phyloP scores from a whole-genome alignment of 2,888 invertebrate species.

The Phyllotreta cruciferae region DNA sequence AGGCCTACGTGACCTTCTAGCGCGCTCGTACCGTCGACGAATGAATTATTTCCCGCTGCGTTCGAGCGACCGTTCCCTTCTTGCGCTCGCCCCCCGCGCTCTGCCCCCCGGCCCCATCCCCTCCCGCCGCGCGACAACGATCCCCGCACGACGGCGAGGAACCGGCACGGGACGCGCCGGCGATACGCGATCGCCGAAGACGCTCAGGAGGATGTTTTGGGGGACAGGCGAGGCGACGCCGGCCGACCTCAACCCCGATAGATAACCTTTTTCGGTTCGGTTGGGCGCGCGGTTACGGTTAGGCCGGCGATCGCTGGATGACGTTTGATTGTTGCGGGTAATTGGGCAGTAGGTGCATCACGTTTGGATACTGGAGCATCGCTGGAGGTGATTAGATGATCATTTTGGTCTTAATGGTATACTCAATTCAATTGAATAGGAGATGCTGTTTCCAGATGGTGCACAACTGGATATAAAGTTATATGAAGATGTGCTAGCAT shows the following conservation, averaged over 20 bases:
- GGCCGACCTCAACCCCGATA: conserved; percentile 55
- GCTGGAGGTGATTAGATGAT: too few species aligned
- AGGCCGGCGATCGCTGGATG: too few species aligned
- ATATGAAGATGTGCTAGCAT: too few species aligned
- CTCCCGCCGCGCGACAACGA: conserved; percentile 41
- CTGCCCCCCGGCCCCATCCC: conserved; percentile 54
- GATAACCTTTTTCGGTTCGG: conserved; percentile 48
- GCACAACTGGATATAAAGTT: too few species aligned
- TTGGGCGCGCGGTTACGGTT: conserved; percentile 25
- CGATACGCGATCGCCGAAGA: conserved; percentile 55
- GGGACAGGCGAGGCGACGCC: conserved; percentile 46
- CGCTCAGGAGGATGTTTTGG: conserved; percentile 43
- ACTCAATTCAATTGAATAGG: too few species aligned
- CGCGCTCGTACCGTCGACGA: conserved; percentile 30
- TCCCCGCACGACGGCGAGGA: conserved; percentile 49
- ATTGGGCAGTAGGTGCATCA: too few species aligned
- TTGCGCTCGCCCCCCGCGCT: conserved; percentile 48
- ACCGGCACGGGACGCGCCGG: conserved; percentile 45
- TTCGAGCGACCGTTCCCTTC: conserved; percentile 41
- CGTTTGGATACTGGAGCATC: too few species aligned
- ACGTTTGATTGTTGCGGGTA: too few species aligned
- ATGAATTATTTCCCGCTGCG: conserved; percentile 38
- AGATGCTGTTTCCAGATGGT: too few species aligned
- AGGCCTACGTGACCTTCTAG: conserved; percentile 24
- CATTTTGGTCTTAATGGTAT: too few species aligned